Percentiles rank a stretch among this genome's conserved stretches.
phyloP scores from a whole-genome alignment of 23 tunicate species.

The Ciona savignyi region DNA sequence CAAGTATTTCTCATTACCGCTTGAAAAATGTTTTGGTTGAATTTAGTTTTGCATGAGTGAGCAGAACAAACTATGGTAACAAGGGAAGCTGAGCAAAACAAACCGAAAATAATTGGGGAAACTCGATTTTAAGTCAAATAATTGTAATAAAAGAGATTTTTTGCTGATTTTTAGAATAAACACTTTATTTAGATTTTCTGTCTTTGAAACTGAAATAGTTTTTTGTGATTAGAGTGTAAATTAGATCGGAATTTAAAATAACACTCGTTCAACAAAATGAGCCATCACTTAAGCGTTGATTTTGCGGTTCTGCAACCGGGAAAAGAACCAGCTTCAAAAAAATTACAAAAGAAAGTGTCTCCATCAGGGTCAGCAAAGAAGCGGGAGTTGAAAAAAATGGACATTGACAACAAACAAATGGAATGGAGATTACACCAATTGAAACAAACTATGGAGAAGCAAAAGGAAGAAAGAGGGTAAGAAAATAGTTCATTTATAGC shows the following conservation, averaged over 20 bases:
- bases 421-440: constrained; percentile 86
- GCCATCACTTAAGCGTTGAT: constrained; percentile 73
- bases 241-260: too few species aligned
- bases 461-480: constrained; percentile 83
- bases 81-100: background rate
- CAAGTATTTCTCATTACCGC: too few species aligned
- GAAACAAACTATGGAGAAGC: constrained; percentile 74
- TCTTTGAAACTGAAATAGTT: too few species aligned
- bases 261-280: constrained; percentile 46
- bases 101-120: too few species aligned
- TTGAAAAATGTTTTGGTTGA: too few species aligned
- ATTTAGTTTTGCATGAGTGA: background rate
- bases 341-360: constrained; percentile 24
- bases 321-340: constrained; percentile 44
- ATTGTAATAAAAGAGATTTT: too few species aligned
- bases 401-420: constrained; percentile 93
- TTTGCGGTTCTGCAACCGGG: constrained; percentile 26
- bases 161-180: too few species aligned
- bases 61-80: background rate
- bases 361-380: constrained; percentile 40
- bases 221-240: too few species aligned
- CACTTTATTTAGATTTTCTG: too few species aligned
- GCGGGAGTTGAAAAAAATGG: constrained; percentile 66
- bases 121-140: too few species aligned
- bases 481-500: too few species aligned